Evolutionary conservation across 2,113 vertebrate species (phyloP).

Genomic region (Actenoides hombroni): DNA sequence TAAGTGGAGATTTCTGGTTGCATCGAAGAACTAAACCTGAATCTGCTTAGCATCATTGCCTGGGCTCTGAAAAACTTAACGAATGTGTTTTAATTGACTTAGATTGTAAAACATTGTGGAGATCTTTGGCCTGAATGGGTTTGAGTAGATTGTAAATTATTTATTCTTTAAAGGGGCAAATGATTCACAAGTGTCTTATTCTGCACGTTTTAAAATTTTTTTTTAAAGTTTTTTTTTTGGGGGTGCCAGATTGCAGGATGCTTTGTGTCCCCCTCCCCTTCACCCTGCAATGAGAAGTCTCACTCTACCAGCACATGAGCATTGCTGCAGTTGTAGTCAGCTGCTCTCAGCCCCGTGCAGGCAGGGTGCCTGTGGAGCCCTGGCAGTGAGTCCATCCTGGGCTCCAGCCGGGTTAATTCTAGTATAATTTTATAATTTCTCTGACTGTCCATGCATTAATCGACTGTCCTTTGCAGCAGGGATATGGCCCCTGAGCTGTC

Average conservation of each 20-base stretch:
- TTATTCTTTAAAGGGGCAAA: not conserved
- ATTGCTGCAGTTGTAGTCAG: accelerated
- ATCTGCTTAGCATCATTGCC: not conserved
- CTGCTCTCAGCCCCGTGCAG: not conserved
- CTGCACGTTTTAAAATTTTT: not conserved
- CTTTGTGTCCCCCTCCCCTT: not conserved
- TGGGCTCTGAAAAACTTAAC: not conserved
- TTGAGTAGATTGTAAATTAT: too few relatives aligned
- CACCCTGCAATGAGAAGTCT: not conserved
- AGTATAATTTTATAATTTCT: not conserved
- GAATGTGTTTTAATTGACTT: not conserved
- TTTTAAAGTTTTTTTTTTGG: too few relatives aligned
- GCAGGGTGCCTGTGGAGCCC: not conserved
- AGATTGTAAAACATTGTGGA: accelerated
- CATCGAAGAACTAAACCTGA: not conserved
- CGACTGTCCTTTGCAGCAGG: not conserved
- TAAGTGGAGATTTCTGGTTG: not conserved
- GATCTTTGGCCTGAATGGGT: not conserved
- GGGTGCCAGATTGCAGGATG: not conserved
- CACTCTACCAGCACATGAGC: accelerated
- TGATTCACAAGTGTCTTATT: not conserved
- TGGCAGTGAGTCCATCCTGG: not conserved
- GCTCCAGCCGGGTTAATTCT: not conserved
- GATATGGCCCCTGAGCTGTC: not conserved
- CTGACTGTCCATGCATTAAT: not conserved